Percentiles rank a stretch among this genome's conserved stretches.
phyloP scores from a whole-genome alignment of 2,888 invertebrate species.

The Myathropa florea region DNA sequence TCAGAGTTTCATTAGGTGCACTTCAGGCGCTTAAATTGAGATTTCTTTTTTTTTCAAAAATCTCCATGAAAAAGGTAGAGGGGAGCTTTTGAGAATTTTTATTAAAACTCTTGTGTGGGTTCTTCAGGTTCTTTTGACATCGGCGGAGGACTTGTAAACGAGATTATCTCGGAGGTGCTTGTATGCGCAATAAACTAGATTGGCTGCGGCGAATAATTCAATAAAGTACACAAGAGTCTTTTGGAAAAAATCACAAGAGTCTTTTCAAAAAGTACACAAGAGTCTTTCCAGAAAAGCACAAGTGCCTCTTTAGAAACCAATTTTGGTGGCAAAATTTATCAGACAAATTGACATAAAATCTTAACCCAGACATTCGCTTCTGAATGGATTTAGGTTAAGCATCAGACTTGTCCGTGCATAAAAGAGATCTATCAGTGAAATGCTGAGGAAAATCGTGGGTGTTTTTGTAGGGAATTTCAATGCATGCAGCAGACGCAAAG shows the following conservation, averaged over 20 bases:
- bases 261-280: too few species aligned
- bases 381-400: not conserved
- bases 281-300: too few species aligned
- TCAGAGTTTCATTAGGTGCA: not conserved
- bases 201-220: not conserved
- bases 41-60: not conserved
- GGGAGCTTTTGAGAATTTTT: not conserved
- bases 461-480: too few species aligned
- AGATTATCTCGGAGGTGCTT: not conserved
- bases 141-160: not conserved
- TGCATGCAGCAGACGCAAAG: too few species aligned
- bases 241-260: too few species aligned
- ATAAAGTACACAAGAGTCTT: too few species aligned
- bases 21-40: not conserved
- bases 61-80: not conserved
- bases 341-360: not conserved
- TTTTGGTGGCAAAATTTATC: not conserved
- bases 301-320: too few species aligned
- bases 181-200: not conserved
- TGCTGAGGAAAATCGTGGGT: not conserved
- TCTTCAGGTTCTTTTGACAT: not conserved
- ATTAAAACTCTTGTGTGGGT: not conserved
- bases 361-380: not conserved
- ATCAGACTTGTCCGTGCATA: not conserved
- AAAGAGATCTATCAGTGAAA: not conserved